These are phyloP conservation scores for Centruroides vittatus DNA, from an alignment of 1,140 invertebrate genomes.

Conservation along the genomic window DNA sequence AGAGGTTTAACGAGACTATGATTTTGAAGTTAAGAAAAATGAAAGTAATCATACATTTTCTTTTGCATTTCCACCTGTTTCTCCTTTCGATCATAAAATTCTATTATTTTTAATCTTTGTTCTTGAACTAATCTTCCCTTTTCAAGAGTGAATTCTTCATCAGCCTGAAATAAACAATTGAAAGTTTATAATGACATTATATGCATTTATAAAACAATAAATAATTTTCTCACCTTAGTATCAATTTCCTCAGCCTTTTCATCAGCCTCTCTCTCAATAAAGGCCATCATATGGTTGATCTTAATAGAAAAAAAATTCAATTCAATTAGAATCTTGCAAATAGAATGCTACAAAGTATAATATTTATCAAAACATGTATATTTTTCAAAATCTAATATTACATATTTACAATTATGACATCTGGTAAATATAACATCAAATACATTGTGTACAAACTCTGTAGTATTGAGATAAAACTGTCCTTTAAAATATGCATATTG, in stretches of 20 bases:
- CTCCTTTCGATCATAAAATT: constrained; percentile 97
- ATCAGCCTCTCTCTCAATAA: constrained; percentile 99
- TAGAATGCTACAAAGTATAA: no score
- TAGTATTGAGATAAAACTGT: no score
- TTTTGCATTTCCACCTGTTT: constrained; percentile 99
- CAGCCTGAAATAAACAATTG: constrained; percentile 42
- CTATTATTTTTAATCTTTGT: constrained; percentile 97
- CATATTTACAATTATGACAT: no score
- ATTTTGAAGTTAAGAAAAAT: not conserved
- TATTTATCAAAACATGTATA: no score
- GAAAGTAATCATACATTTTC: constrained; percentile 66
- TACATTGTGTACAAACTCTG: no score
- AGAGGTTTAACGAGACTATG: no score
- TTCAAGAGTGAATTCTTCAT: constrained; percentile 99
- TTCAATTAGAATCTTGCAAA: no score
- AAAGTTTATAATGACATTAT: no score
- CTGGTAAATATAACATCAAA: no score
- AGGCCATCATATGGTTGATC: constrained; percentile 99
- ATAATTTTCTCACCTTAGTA: constrained; percentile 49
- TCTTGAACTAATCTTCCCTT: constrained; percentile 96
- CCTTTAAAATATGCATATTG: no score
- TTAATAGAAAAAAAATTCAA: constrained; percentile 30
- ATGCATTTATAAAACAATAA: no score
- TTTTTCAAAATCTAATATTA: no score
- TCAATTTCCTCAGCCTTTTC: constrained; percentile 99